Evolutionary conservation across 2,113 vertebrate genomes (phyloP).

Genomic region (Etia nguti): DNA sequence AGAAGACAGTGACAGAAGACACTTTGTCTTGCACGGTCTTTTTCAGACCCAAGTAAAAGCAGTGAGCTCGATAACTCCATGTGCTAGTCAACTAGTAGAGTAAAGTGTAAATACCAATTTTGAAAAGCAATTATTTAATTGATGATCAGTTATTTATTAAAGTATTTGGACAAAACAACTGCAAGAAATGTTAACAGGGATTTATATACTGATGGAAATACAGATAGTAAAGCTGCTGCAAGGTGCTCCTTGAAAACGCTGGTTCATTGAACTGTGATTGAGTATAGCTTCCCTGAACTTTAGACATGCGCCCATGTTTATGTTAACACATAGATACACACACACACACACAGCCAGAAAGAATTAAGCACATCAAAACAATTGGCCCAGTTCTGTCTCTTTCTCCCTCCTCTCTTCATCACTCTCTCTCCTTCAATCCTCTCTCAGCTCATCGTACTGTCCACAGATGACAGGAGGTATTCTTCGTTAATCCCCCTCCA

Average conservation of each 20-base stretch:
- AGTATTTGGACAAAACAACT: neutral
- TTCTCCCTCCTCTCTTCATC: slow-evolving; percentile 39
- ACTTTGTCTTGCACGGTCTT: neutral
- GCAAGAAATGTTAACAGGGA: neutral
- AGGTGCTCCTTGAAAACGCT: neutral
- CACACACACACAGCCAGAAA: slow-evolving; percentile 19
- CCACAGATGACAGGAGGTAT: slow-evolving; percentile 68
- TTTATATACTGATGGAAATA: neutral
- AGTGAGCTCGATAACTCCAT: neutral
- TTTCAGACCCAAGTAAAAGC: neutral
- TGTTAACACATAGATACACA: neutral
- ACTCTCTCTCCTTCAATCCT: slow-evolving; percentile 55
- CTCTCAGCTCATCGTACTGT: slow-evolving; percentile 50
- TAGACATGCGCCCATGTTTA: slow-evolving; percentile 1
- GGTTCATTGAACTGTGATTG: neutral
- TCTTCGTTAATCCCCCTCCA: slow-evolving; percentile 59
- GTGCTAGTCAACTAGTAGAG: neutral
- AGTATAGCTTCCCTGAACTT: neutral
- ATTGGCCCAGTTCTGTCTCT: slow-evolving; percentile 68
- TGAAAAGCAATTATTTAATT: neutral
- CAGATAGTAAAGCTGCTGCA: neutral
- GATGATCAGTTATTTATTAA: neutral
- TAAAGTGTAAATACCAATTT: neutral
- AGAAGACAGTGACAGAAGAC: neutral
- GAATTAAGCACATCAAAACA: slow-evolving; percentile 58